Percentiles rank a stretch among this genome's conserved stretches.
These are phyloP conservation scores for Andrena praecox DNA, from an alignment of 2,888 invertebrate genomes.

Conservation along the genomic window DNA sequence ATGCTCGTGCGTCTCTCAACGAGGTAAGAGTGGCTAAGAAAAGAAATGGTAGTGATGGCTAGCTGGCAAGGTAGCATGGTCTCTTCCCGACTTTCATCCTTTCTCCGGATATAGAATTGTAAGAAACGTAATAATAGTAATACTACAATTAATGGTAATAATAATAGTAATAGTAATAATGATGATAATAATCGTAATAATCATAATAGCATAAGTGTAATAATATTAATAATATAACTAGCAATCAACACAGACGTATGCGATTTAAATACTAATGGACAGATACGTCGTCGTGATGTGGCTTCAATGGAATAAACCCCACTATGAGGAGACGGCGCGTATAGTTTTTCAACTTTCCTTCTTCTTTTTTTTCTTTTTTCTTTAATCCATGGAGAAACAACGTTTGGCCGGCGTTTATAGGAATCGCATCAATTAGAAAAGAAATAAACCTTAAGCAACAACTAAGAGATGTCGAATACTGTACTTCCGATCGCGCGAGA, in stretches of 20 bases:
- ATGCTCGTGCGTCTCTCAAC: conserved; percentile 39
- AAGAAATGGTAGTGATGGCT: conserved; percentile 64
- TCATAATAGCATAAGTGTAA: conserved; percentile 53
- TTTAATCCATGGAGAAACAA: neutral
- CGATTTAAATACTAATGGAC: conserved; percentile 72
- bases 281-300: conserved; percentile 63
- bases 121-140: conserved; percentile 66
- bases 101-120: conserved; percentile 35
- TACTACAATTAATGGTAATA: conserved; percentile 60
- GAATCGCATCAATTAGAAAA: neutral
- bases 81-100: conserved; percentile 30
- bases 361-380: neutral
- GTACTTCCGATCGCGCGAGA: neutral
- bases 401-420: neutral
- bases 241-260: conserved; percentile 66
- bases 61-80: conserved; percentile 68
- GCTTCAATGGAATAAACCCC: conserved; percentile 57
- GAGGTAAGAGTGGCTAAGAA: conserved; percentile 11
- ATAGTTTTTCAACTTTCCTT: neutral
- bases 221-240: conserved; percentile 56
- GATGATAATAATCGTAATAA: conserved; percentile 58
- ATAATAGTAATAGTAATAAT: conserved; percentile 57
- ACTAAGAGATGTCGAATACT: neutral
- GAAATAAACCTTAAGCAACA: neutral
- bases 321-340: conserved; percentile 12